Conservation (phyloP, 1,140 invertebrate genomes). For the Caenorhabditis elegans region WBcel235 BX284606.5:17420501-17421000, state of each 20-base stretch:
- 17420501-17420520: conserved; percentile 24
- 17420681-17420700: conserved; percentile 19
- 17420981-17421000: conserved; percentile 10
- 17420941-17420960: conserved; percentile 33
- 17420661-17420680: background rate
- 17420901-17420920: conserved; percentile 48
- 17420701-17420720: background rate
- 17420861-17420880: conserved; percentile 50
- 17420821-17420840: conserved; percentile 46
- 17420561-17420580: background rate
- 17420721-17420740: background rate
- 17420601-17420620: background rate
- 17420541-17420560: background rate
- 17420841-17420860: conserved; percentile 50
- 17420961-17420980: background rate
- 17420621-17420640: background rate
- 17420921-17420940: conserved; percentile 40
- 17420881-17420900: conserved; percentile 44
- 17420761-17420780: conserved; percentile 44
- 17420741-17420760: conserved; percentile 32
- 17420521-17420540: conserved; percentile 28
- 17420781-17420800: conserved; percentile 50
- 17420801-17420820: conserved; percentile 45
- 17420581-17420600: conserved; percentile 25
- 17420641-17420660: background rate